Evolutionary conservation across 2,888 invertebrate genomes (phyloP), one percentile per base, ranked within the genome.

Genomic region (Neuroscelio doddi): DNA sequence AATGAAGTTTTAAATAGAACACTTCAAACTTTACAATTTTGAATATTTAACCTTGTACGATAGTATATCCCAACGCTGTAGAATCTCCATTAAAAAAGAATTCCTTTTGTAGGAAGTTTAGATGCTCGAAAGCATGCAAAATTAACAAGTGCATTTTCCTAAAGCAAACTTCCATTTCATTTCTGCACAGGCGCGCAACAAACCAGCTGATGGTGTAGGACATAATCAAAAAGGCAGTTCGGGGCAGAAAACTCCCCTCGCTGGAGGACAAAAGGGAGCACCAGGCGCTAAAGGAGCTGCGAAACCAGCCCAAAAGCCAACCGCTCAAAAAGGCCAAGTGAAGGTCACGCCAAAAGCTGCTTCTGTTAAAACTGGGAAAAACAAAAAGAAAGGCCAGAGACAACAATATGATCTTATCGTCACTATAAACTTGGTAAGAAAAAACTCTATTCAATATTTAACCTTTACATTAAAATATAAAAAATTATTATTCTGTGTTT

Each of bases 341-440:
- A 92, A 84, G 73, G 80, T 82, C 45, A 78, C 80, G 55, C 77
- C 83, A 17, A 82, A 86, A 56, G 84, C 85, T 41, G 87, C 87
- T 0, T 87, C 87, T 53, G 89, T 89, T 67, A 89, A 90, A 70
- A 87, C 89, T 30, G 88, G 88, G 72, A 90, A 91, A 75, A 91
- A 92, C 85, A 90, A 90, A 85, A 92, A 92, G 9, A 92, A 92
- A 9, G 91, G 93, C 76, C 90, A 92, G 76, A 91, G 93, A 72
- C 93, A 93, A 79, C 92, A 92, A 80, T 92, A 93, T 75, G 93
- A 94, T 78, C 89, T 93, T 53, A 90, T 91, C 70, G 93, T 94
- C 73, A 93, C 92, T 70, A 93, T 94, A 75, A 91, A 93, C 83
- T 84, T 93, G 89, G 94, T 93, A 81, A 90, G 91, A 21, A 21